Evolutionary conservation across 2,888 invertebrate species (phyloP), one percentile per base, ranked within the genome.

Genomic region (Lithophane semibrunnea): DNA sequence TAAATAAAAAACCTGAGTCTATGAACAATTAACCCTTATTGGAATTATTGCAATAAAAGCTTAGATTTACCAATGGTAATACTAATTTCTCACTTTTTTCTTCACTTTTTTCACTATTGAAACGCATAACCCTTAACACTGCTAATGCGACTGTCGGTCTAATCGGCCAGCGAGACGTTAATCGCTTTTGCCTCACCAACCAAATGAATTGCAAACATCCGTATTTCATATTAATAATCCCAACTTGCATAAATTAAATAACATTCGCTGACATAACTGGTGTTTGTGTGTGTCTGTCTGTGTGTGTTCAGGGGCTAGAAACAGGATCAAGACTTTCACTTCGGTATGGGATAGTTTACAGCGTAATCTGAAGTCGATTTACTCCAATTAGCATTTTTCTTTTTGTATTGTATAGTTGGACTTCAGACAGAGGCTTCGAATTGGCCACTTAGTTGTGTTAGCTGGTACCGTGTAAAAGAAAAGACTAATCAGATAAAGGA

Each of bases 151-250:
- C 54, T 2, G 73, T 58, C n/a, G 75, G 75, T 68, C 66, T 73
- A 85, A 84, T 79, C 68, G 68, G 0, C 72, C 37, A n/a, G 24
- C 42, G 54, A 29, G 77, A 86, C 78, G 18, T 69, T 80, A 86
- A 83, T 78, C 76, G 86, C 21, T 49, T 68, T 73, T 69, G 64
- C 73, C 75, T 76, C 70, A 65, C 73, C 69, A 72, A n/a, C 79
- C 44, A 47, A 82, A 73, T 64, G 82, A 77, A 73, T 86, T 72
- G 73, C 78, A 75, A 78, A 69, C 65, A 78, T 83, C 81, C 81
- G 86, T 80, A 77, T 80, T 80, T 83, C 72, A 79, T 85, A 70
- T 76, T 85, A 80, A 77, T 86, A 86, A 83, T 83, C 79, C 56
- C 42, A 73, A 80, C 74, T 80, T 77, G 84, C 66, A 78, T 86